Evolutionary conservation across 2,113 vertebrate species (phyloP).

Genomic region (Rhynchomys soricoides): DNA sequence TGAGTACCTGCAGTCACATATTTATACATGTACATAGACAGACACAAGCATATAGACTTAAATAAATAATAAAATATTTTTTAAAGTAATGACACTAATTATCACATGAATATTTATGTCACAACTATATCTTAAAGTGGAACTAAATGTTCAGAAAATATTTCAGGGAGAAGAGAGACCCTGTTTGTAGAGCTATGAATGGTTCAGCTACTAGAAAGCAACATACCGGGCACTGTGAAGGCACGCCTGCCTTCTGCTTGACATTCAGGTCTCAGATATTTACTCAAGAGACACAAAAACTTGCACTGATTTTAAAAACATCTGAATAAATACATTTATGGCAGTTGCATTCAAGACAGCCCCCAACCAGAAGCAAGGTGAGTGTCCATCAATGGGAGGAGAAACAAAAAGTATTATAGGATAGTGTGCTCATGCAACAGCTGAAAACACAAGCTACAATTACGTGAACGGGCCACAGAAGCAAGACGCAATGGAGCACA

Average conservation of each 20-base stretch:
- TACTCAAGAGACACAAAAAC: background rate
- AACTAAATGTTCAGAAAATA: constrained; percentile 24
- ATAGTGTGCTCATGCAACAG: background rate
- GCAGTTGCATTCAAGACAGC: background rate
- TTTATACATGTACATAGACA: background rate
- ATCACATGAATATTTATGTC: background rate
- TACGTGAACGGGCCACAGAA: background rate
- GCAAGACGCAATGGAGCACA: background rate
- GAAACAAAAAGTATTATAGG: background rate
- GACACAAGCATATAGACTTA: background rate
- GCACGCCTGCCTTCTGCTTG: background rate
- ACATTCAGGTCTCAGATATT: background rate
- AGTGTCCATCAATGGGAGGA: background rate
- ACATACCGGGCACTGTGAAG: background rate
- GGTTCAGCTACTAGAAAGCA: background rate
- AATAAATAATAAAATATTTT: background rate
- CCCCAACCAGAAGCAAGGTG: background rate
- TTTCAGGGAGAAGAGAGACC: background rate
- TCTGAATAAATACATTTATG: background rate
- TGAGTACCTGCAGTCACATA: too few species aligned
- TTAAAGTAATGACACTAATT: constrained; percentile 18
- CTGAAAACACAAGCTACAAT: background rate
- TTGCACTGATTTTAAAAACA: background rate
- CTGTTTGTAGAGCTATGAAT: background rate
- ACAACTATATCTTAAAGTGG: background rate